phyloP scores from a whole-genome alignment of 2,888 invertebrate species.

The Polia nebulosa region DNA sequence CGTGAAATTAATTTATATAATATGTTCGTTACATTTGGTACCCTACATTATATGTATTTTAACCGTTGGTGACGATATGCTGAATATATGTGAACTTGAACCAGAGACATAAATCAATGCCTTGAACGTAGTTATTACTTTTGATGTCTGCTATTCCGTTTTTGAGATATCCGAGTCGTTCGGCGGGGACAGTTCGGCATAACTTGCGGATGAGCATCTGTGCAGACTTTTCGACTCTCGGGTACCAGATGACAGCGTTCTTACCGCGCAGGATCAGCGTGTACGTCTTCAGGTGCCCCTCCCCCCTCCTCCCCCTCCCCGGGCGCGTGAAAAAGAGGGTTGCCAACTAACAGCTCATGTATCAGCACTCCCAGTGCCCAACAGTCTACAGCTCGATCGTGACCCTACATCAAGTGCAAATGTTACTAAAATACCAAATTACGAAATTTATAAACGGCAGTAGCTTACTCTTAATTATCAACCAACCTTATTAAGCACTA shows the following conservation, averaged over 20 bases:
- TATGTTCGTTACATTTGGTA: constrained; percentile 26
- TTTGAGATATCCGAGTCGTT: constrained; percentile 97
- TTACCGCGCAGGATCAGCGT: constrained; percentile 98
- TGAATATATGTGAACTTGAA: constrained; percentile 61
- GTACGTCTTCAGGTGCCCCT: constrained; percentile 98
- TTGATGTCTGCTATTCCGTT: constrained; percentile 97
- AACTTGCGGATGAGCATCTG: constrained; percentile 96
- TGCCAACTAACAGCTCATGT: constrained; percentile 96
- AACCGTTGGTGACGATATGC: constrained; percentile 29
- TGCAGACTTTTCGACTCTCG: constrained; percentile 94
- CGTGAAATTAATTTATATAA: constrained; percentile 57
- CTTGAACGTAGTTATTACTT: constrained; percentile 93
- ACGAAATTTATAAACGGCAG: too few relatives aligned
- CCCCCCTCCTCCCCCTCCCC: too few relatives aligned
- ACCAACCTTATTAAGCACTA: constrained; percentile 96
- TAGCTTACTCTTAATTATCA: not conserved
- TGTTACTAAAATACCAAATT: not conserved
- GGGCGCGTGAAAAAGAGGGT: constrained; percentile 96
- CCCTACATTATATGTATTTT: constrained; percentile 12
- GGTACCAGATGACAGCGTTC: constrained; percentile 96
- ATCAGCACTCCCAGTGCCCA: constrained; percentile 98
- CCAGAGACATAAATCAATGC: constrained; percentile 58
- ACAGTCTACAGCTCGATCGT: constrained; percentile 96
- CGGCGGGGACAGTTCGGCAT: constrained; percentile 96
- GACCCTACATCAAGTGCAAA: constrained; percentile 82